These are phyloP conservation scores for Antheraea pernyi DNA, from an alignment of 1,140 invertebrate genomes.

Conservation along the genomic window DNA sequence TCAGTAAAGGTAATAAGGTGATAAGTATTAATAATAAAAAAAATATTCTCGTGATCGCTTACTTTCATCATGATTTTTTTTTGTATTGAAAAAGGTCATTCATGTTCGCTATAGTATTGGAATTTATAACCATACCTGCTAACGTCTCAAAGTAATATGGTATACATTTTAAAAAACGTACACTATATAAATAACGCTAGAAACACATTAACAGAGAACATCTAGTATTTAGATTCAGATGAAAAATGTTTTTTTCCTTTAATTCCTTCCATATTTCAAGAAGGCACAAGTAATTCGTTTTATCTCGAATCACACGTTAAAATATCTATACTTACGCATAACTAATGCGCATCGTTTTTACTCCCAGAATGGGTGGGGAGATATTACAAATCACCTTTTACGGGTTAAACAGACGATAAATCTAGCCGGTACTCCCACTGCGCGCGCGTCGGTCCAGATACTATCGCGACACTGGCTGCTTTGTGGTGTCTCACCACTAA, in stretches of 20 bases:
- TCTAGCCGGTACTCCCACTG: conserved; percentile 55
- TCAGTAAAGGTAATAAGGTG: no score
- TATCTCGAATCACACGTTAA: background rate
- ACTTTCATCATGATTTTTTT: no score
- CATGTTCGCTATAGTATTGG: no score
- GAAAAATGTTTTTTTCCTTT: background rate
- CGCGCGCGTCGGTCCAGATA: conserved; percentile 31
- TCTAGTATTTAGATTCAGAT: background rate
- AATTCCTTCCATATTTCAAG: background rate
- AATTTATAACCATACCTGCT: no score
- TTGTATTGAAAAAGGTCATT: no score
- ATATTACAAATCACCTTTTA: conserved; percentile 63
- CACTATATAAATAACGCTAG: no score
- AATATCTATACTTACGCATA: conserved; percentile 6
- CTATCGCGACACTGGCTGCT: conserved; percentile 50
- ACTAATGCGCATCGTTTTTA: conserved; percentile 16
- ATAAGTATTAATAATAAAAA: no score
- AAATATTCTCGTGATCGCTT: no score
- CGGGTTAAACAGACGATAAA: conserved; percentile 56
- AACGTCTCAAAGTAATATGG: no score
- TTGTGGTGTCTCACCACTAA: conserved; percentile 55
- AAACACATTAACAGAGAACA: background rate
- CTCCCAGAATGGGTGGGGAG: conserved; percentile 15
- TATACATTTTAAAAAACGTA: no score
- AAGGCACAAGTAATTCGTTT: background rate